phyloP scores from a whole-genome alignment of 1,140 invertebrate species.

The Laupala kohalensis region DNA sequence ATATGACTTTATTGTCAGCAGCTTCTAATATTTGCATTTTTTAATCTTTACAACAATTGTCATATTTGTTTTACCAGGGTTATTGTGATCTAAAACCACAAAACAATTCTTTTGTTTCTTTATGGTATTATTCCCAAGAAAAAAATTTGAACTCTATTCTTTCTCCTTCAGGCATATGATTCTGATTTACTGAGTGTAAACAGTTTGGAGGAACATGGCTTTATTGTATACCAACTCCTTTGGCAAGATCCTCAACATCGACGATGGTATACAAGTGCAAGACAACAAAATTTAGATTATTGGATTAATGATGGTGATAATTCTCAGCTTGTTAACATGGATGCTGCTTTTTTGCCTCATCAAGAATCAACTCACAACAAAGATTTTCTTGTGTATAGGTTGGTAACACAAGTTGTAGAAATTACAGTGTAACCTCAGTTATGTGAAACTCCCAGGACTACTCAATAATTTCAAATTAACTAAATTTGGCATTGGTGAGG shows the following conservation, averaged over 20 bases:
- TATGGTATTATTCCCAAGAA: not conserved
- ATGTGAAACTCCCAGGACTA: no score
- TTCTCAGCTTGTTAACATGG: conserved; percentile 57
- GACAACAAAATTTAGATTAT: conserved; percentile 53
- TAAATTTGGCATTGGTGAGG: no score
- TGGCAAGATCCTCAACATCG: conserved; percentile 70
- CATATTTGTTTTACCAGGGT: not conserved
- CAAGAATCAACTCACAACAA: conserved; percentile 30
- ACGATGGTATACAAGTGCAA: conserved; percentile 72
- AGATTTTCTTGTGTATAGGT: conserved; percentile 46
- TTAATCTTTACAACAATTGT: not conserved
- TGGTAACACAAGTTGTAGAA: no score
- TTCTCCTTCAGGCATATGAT: conserved; percentile 43
- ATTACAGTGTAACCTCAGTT: no score
- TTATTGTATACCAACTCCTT: conserved; percentile 63
- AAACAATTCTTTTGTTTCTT: not conserved
- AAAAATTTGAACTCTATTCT: not conserved
- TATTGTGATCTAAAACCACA: not conserved
- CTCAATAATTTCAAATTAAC: no score
- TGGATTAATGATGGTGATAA: conserved; percentile 79
- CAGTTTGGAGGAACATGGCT: conserved; percentile 72
- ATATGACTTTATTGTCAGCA: not conserved
- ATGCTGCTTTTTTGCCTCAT: conserved; percentile 65
- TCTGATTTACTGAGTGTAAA: conserved; percentile 69
- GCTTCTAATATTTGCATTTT: not conserved